phyloP scores from a whole-genome alignment of 1,140 invertebrate species.

The Nymphalis io region DNA sequence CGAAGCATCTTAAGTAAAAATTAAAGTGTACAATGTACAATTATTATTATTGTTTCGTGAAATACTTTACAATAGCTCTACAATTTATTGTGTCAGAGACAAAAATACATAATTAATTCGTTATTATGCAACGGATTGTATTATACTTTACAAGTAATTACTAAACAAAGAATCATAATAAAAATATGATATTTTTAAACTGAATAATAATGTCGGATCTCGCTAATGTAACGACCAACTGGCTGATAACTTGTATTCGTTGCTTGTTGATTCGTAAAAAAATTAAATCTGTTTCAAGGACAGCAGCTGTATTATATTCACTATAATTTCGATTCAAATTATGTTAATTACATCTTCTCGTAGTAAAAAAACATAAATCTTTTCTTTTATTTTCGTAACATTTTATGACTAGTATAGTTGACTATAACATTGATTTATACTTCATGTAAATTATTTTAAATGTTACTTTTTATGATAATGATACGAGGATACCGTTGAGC shows the following conservation, averaged over 20 bases:
- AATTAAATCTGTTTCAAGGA: constrained; percentile 50
- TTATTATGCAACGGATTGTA: too few species aligned
- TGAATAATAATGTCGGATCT: background rate
- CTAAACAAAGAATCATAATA: too few species aligned
- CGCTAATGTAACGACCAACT: background rate
- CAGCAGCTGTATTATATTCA: constrained; percentile 37
- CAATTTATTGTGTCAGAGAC: too few species aligned
- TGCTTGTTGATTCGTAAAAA: constrained; percentile 39
- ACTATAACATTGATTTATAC: constrained; percentile 15
- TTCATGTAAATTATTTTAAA: background rate
- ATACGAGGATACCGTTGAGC: too few species aligned
- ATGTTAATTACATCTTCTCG: constrained; percentile 30
- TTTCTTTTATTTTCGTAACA: constrained; percentile 16
- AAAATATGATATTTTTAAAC: background rate
- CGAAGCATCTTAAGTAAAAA: too few species aligned
- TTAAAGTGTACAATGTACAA: too few species aligned
- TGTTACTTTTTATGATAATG: background rate
- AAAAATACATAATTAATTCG: too few species aligned
- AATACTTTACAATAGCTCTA: too few species aligned
- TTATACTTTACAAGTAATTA: too few species aligned
- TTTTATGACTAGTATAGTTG: constrained; percentile 3
- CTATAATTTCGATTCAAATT: constrained; percentile 35
- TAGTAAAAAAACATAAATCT: constrained; percentile 32
- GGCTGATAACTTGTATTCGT: constrained; percentile 19
- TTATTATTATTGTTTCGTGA: too few species aligned